Evolutionary conservation across 1,140 invertebrate genomes (phyloP), one percentile per base, ranked within the genome.

Genomic region (Plectus sambesii): DNA sequence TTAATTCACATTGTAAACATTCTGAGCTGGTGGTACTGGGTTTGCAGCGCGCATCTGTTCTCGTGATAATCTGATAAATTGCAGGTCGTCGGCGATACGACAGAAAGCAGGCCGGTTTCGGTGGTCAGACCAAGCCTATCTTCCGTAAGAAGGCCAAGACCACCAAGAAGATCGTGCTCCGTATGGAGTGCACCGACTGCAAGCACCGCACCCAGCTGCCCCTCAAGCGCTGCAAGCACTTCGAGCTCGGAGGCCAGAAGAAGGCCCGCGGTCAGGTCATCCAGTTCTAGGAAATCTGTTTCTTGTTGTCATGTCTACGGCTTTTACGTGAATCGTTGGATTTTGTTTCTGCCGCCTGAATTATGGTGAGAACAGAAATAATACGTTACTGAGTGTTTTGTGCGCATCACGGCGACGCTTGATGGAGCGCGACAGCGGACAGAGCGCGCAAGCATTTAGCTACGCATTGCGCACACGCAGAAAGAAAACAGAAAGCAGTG

Each of bases 141-240:
- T 98, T 99, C 80, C 83, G 92, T 66, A 99, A 99, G 77, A 99
- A 99, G 84, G 93, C 94, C 41, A 99, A 99, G 78, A 99, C 93
- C 23, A 99, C 94, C 36, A 99, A 98, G 76, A 99, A 99, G 77
- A 96, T 99, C 76, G 92, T 98, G 20, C 75, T 99, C 54, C 83
- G 92, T 72, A 89, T 99, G 83, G 94, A 99, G 77, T 99, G 94
- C 72, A 82, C 84, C 1, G 87, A 92, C 65, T 99, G 94, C 78
- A 98, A 98, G 70, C 52, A 55, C 15, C 53, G 53, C 17, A 33
- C 93, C 74, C 93, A 98, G 73, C 81, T 96, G 25, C 82, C 90
- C 23, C 79, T 99, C 58, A 99, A 98, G 73, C 78, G 94, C 66
- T 98, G 92, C 79, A 99, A 99, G 71, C 93, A 99, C 75, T 99